phyloP scores from a whole-genome alignment of 2,113 vertebrate genomes.

The Rafetus swinhoei region DNA sequence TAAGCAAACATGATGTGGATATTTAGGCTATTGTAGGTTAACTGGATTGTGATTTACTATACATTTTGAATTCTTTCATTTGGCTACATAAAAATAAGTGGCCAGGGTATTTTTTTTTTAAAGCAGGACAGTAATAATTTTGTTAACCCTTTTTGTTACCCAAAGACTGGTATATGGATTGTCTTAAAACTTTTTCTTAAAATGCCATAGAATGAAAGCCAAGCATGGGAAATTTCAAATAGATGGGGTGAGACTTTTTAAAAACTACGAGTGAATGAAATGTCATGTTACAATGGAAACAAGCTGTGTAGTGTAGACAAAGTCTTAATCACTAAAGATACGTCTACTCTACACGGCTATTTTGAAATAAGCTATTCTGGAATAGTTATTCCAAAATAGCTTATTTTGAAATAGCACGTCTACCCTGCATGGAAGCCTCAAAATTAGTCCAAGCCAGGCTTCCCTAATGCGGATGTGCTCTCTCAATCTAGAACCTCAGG shows the following conservation, averaged over 20 bases:
- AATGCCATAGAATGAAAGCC: neutral
- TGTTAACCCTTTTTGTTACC: neutral
- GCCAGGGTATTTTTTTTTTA: neutral
- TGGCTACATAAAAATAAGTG: neutral
- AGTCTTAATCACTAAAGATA: too few species aligned
- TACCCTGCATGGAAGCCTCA: too few species aligned
- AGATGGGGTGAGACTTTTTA: neutral
- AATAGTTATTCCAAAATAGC: too few species aligned
- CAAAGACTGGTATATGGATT: neutral
- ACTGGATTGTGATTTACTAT: neutral
- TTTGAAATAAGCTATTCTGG: too few species aligned
- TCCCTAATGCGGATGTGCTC: too few species aligned
- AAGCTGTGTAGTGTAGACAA: too few species aligned
- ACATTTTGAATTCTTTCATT: neutral
- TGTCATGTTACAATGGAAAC: fast-evolving
- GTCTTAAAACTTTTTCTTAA: neutral
- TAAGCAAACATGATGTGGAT: neutral
- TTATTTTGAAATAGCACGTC: too few species aligned
- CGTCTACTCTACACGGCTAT: too few species aligned
- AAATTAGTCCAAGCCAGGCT: too few species aligned
- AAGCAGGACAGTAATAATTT: neutral
- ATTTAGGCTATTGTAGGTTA: neutral
- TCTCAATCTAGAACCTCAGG: too few species aligned
- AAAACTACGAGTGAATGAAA: neutral
- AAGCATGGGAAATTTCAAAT: neutral